Evolutionary conservation across 2,113 vertebrate genomes (phyloP).

Genomic region (Ondatra zibethicus): DNA sequence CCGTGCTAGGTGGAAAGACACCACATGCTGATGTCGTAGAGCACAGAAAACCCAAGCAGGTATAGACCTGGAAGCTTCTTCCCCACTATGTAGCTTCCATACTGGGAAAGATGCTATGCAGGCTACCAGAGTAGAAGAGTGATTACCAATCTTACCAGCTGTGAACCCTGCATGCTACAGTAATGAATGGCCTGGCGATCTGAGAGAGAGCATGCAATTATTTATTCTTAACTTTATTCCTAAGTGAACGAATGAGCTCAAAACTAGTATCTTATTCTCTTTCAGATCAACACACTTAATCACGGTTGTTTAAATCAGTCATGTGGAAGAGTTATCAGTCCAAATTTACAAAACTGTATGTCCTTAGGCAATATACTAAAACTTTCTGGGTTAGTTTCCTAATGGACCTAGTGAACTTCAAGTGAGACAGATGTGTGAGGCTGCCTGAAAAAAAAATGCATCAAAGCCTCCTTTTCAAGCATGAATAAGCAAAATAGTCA

Average conservation of each 20-base stretch:
- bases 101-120: not conserved
- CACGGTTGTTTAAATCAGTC: not conserved
- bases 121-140: not conserved
- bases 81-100: not conserved
- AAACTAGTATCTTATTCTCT: not conserved
- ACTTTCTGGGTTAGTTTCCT: conserved; percentile 10
- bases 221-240: not conserved
- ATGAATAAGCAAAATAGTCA: not conserved
- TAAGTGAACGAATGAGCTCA: not conserved
- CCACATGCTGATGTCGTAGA: not conserved
- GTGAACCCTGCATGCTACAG: not conserved
- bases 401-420: not conserved
- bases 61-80: not conserved
- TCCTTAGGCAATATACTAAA: not conserved
- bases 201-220: not conserved
- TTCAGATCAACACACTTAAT: not conserved
- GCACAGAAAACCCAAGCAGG: not conserved
- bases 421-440: not conserved
- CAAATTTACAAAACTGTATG: not conserved
- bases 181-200: not conserved
- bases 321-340: not conserved
- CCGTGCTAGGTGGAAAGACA: not conserved
- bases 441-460: not conserved
- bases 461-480: not conserved
- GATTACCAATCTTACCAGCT: not conserved